Evolutionary conservation across 2,888 invertebrate genomes (phyloP), one percentile per base, ranked within the genome.

Genomic region (Cheilosia vulpina): DNA sequence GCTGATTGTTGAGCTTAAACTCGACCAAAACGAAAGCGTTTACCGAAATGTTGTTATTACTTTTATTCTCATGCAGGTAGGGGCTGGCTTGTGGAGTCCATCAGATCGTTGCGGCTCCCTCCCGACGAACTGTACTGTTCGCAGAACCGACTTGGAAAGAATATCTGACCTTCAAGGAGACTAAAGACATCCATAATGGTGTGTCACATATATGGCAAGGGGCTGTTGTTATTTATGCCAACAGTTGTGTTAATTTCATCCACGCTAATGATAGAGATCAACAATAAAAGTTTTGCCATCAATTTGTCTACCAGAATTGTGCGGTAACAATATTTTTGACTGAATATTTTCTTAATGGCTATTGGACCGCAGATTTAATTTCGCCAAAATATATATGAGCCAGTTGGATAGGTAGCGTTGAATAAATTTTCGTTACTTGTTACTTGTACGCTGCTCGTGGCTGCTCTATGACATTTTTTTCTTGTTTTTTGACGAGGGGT

Each of bases 211-310:
- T 31, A 31, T 9, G 57, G 52, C 57, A 57, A 68, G 69, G 63
- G 62, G 71, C 58, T 76, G 72, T 72, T 62, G 85, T 72, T 58
- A 76, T 85, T 81, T 77, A 81, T 62, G 57, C 62, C 62, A 66
- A 72, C 76, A 71, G 76, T 68, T 68, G 80, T 55, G 80, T 71
- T 85, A 80, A 85, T 72, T 80, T 66, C 31, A 76, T 76, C 80
- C 71, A 47, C 75, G 72, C 62, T 72, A 81, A 81, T 68, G 85
- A 85, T 85, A 85, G 76, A 62, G 85, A 85, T 85, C 85, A 77
- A 77, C 85, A 85, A 85, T 85, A 77, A 85, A 85, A 85, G 75
- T 85, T 85, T 68, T 77, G 76, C 81, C 85, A 85, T 85, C 85
- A 85, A 85, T 85, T 85, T 81, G 85, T 85, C 85, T 85, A 77